Evolutionary conservation across 2,888 invertebrate genomes (phyloP).

Genomic region (Drosophila merina): DNA sequence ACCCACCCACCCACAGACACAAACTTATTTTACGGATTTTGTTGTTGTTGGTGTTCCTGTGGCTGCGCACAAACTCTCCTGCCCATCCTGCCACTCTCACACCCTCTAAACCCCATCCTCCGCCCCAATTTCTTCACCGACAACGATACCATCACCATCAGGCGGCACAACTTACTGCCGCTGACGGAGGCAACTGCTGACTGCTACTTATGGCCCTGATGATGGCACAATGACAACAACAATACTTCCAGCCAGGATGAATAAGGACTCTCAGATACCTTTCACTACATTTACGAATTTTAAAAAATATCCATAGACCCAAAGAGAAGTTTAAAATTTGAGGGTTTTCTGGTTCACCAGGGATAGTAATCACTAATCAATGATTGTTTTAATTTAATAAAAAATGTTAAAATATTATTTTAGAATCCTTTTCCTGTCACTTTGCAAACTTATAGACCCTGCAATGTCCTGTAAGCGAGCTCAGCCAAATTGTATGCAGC

Average conservation of each 20-base stretch:
- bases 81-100: slow-evolving; percentile 5
- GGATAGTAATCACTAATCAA: no score
- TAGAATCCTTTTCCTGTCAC: neutral
- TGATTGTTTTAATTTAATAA: no score
- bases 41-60: slow-evolving; percentile 68
- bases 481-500: slow-evolving; percentile 64
- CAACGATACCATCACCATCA: slow-evolving; percentile 40
- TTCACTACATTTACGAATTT: no score
- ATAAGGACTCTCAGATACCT: slow-evolving; percentile 11
- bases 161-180: slow-evolving; percentile 67
- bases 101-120: slow-evolving; percentile 22
- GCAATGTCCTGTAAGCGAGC: slow-evolving; percentile 4
- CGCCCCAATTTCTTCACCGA: slow-evolving; percentile 20
- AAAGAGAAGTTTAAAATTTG: no score
- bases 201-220: slow-evolving; percentile 76
- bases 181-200: slow-evolving; percentile 52
- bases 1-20: slow-evolving; percentile 23
- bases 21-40: slow-evolving; percentile 27
- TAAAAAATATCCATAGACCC: no score
- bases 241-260: slow-evolving; percentile 7
- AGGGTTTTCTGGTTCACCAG: no score
- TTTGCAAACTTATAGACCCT: neutral
- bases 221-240: slow-evolving; percentile 74
- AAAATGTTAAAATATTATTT: no score
- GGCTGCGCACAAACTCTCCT: slow-evolving; percentile 50